Evolutionary conservation across 2,888 invertebrate species (phyloP).

Genomic region (Oscheius sp.): DNA sequence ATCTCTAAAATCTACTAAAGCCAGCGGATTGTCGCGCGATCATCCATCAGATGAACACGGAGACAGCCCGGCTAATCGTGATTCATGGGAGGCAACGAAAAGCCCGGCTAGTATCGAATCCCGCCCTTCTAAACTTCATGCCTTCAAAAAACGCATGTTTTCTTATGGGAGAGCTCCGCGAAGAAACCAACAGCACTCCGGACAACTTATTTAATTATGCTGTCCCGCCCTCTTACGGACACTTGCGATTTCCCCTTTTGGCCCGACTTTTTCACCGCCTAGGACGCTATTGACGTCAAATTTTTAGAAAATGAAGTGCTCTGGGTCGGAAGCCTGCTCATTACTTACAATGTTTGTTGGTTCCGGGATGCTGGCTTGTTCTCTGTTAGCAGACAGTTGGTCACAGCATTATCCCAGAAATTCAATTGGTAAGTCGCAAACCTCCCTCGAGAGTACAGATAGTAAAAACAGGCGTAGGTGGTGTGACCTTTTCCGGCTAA

Average conservation of each 20-base stretch:
- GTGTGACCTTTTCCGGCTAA: too few relatives aligned
- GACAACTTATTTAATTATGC: conserved; percentile 29
- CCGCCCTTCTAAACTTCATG: neutral
- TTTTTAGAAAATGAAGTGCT: conserved; percentile 13
- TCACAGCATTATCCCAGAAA: conserved; percentile 44
- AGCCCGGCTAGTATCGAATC: conserved; percentile 11
- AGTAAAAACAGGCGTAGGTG: too few relatives aligned
- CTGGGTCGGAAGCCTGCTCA: conserved; percentile 13
- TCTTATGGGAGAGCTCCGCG: neutral
- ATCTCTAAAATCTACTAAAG: neutral
- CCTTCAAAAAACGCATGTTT: neutral
- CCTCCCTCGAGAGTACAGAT: too few relatives aligned
- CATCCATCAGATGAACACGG: conserved; percentile 27
- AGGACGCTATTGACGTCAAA: too few relatives aligned
- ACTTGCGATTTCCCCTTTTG: conserved; percentile 18
- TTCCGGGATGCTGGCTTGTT: conserved; percentile 41
- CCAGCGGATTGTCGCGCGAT: conserved; percentile 5
- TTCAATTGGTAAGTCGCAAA: conserved; percentile 35
- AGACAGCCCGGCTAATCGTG: conserved; percentile 20
- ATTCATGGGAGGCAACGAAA: conserved; percentile 20
- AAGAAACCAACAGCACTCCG: too few relatives aligned
- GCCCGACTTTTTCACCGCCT: too few relatives aligned
- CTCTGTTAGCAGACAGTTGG: conserved; percentile 47
- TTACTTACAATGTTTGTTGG: conserved; percentile 39
- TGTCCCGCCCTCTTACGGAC: conserved; percentile 12